A percentile compares a stretch with the other conserved stretches of the same genome.
Conservation (phyloP, 2,113 vertebrate species). For the Mustela nigripes region DNA sequence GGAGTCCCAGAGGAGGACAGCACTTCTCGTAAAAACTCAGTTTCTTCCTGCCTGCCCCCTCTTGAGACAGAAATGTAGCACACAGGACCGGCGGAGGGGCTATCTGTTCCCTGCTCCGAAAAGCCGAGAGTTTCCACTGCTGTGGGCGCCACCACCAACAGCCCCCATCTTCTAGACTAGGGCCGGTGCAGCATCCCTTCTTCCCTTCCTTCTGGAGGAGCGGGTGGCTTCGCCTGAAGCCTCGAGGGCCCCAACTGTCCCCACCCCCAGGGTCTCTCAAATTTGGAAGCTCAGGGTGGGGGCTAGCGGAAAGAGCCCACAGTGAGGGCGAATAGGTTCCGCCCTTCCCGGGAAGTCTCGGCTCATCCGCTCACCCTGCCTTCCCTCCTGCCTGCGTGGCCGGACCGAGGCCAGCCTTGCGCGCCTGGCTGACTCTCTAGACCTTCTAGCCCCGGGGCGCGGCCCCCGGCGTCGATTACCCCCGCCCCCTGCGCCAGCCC, state of each 20-base stretch:
- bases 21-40: neutral
- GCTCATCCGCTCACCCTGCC: neutral
- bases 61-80: neutral
- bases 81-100: neutral
- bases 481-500: slow-evolving; percentile 60
- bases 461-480: neutral
- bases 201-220: neutral
- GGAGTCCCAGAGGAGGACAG: neutral
- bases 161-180: neutral
- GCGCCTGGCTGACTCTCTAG: neutral
- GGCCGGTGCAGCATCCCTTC: neutral
- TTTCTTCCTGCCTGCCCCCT: neutral
- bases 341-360: neutral
- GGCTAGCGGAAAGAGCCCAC: neutral
- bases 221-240: neutral
- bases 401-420: neutral
- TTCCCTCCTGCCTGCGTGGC: neutral
- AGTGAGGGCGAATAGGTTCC: neutral
- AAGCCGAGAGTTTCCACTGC: neutral
- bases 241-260: neutral
- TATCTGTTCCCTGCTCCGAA: neutral
- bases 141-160: neutral
- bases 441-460: slow-evolving; percentile 30
- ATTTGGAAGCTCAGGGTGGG: slow-evolving; percentile 5
- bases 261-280: neutral